phyloP scores from a whole-genome alignment of 2,888 invertebrate species.

The Esperia sulphurella region DNA sequence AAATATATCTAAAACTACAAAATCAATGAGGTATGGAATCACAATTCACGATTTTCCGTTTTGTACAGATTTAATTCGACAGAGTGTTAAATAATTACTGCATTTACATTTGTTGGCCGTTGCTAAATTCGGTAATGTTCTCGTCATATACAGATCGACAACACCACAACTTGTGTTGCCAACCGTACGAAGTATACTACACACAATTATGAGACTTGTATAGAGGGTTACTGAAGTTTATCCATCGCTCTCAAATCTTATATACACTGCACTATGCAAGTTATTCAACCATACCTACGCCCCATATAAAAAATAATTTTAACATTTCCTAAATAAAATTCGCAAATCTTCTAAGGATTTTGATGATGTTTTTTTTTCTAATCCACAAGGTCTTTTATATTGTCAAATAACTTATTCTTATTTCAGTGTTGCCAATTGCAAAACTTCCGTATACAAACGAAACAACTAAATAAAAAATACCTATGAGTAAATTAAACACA shows the following conservation, averaged over 20 bases:
- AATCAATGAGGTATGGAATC: slow-evolving; percentile 43
- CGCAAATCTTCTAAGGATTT: slow-evolving; percentile 41
- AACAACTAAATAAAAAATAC: no score
- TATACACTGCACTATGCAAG: slow-evolving; percentile 59
- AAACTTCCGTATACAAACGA: no score
- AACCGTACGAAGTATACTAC: slow-evolving; percentile 22
- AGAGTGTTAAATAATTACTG: slow-evolving; percentile 74
- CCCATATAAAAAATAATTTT: slow-evolving; percentile 62
- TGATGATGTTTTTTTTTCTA: slow-evolving; percentile 37
- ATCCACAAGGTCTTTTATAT: slow-evolving; percentile 35
- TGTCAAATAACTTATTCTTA: not conserved
- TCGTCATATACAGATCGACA: slow-evolving; percentile 39
- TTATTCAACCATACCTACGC: slow-evolving; percentile 45
- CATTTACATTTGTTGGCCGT: slow-evolving; percentile 69
- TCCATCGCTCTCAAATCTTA: slow-evolving; percentile 46
- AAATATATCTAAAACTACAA: slow-evolving; percentile 14
- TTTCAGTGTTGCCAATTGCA: no score
- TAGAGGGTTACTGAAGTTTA: slow-evolving; percentile 15
- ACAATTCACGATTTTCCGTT: slow-evolving; percentile 64
- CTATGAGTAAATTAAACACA: no score
- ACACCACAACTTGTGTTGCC: slow-evolving; percentile 35
- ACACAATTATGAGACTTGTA: slow-evolving; percentile 2
- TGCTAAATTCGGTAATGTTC: slow-evolving; percentile 65
- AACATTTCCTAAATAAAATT: slow-evolving; percentile 58
- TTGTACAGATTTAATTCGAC: slow-evolving; percentile 79